A percentile compares a stretch with the other conserved stretches of the same genome.
Conservation (phyloP, 2,888 invertebrate genomes). For the Arge pagana region DNA sequence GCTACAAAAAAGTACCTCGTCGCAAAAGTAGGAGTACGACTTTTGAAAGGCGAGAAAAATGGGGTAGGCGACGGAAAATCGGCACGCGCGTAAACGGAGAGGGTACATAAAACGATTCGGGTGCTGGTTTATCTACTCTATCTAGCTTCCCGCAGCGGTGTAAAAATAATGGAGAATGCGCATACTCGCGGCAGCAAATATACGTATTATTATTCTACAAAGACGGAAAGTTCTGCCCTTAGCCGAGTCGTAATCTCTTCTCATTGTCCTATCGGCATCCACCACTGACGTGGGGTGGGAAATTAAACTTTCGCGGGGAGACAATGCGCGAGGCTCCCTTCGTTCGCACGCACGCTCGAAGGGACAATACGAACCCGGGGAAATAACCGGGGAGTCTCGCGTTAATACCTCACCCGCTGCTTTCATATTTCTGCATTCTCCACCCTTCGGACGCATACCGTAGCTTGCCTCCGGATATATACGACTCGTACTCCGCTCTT, state of each 20-base stretch:
- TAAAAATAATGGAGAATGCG: too few relatives aligned
- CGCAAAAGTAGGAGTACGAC: too few relatives aligned
- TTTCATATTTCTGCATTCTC: conserved; percentile 19
- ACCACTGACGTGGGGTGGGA: conserved; percentile 16
- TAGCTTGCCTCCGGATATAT: not conserved
- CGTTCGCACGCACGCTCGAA: conserved; percentile 12
- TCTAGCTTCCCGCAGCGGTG: too few relatives aligned
- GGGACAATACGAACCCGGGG: conserved; percentile 3
- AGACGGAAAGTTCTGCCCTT: conserved; percentile 13
- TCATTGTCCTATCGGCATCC: conserved; percentile 20
- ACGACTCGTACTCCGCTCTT: not conserved
- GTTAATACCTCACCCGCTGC: conserved; percentile 11
- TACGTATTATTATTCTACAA: too few relatives aligned
- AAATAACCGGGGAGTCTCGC: conserved; percentile 9
- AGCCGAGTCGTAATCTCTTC: conserved; percentile 14
- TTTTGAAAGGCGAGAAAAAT: too few relatives aligned
- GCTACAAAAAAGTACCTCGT: too few relatives aligned
- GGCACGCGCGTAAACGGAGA: too few relatives aligned
- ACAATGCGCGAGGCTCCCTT: conserved; percentile 1
- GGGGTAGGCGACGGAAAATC: too few relatives aligned
- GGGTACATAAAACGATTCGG: too few relatives aligned
- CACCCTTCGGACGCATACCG: conserved; percentile 7
- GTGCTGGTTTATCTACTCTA: too few relatives aligned
- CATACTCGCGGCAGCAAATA: too few relatives aligned
- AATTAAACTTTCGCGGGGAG: conserved; percentile 18